Evolutionary conservation across 2,888 invertebrate genomes (phyloP).

Genomic region (Drymonia ruficornis): DNA sequence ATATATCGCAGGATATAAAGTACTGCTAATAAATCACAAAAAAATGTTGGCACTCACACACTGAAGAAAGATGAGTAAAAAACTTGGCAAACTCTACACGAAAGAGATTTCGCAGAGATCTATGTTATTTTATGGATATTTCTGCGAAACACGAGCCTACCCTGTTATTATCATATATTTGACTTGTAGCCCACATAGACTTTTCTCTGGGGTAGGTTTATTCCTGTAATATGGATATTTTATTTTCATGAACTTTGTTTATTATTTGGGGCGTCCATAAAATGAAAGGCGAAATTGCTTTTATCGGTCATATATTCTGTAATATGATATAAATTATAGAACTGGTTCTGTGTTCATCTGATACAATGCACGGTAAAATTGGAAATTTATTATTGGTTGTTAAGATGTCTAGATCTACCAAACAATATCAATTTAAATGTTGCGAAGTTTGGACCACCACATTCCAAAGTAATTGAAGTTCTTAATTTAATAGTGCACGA

Average conservation of each 20-base stretch:
- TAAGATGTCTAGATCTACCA: too few species aligned
- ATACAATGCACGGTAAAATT: too few species aligned
- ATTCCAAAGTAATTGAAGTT: too few species aligned
- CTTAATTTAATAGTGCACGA: too few species aligned
- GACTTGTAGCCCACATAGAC: constrained; percentile 21
- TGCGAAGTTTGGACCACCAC: too few species aligned
- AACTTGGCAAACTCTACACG: constrained; percentile 30
- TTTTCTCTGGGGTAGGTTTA: constrained; percentile 13
- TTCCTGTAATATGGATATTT: constrained; percentile 21
- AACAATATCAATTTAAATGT: too few species aligned
- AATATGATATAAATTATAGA: background rate
- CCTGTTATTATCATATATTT: constrained; percentile 28
- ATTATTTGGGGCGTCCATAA: constrained; percentile 10
- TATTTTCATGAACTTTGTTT: constrained; percentile 23
- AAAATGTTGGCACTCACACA: constrained; percentile 26
- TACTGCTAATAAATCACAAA: constrained; percentile 34
- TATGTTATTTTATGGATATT: constrained; percentile 24
- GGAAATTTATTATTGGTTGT: too few species aligned
- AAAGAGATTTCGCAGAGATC: constrained; percentile 17
- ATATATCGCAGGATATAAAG: constrained; percentile 21
- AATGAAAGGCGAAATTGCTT: background rate
- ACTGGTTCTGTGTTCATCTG: too few species aligned
- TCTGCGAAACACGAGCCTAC: constrained; percentile 18
- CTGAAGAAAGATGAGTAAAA: constrained; percentile 20
- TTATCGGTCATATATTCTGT: background rate